Evolutionary conservation across 53 echinoderm and acorn worm genomes (phyloP).

Genomic region (Arbacia lixula): DNA sequence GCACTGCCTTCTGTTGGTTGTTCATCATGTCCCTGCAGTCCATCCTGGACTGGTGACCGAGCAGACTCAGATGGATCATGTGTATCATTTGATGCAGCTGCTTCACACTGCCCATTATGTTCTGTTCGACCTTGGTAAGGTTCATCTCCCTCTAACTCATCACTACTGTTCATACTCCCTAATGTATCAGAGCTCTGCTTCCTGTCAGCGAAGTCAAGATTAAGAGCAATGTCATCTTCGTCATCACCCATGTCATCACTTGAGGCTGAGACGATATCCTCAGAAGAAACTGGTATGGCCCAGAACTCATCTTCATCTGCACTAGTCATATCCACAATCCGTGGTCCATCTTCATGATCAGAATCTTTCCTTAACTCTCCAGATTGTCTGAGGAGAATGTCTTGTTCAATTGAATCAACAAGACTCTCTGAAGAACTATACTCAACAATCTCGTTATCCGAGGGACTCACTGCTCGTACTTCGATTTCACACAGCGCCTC

Average conservation of each 20-base stretch:
- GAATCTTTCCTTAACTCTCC: not conserved
- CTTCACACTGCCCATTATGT: slow-evolving; percentile 16
- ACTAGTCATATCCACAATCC: slow-evolving; percentile 40
- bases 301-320: slow-evolving; percentile 54
- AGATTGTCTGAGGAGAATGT: not conserved
- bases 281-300: slow-evolving; percentile 47
- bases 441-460: not conserved
- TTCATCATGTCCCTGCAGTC: too few species aligned
- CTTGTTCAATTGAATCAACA: slow-evolving; percentile 45
- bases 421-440: slow-evolving; percentile 36
- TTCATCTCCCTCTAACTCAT: slow-evolving; percentile 3
- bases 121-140: not conserved
- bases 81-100: not conserved
- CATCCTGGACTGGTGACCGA: too few species aligned
- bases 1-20: too few species aligned
- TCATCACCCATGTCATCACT: slow-evolving; percentile 23
- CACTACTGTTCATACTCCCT: slow-evolving; percentile 11
- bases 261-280: slow-evolving; percentile 39
- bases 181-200: slow-evolving; percentile 38
- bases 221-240: slow-evolving; percentile 21
- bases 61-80: slow-evolving; percentile 24
- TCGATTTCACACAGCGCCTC: not conserved
- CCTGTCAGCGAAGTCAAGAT: slow-evolving; percentile 19
- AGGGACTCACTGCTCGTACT: not conserved
- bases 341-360: slow-evolving; percentile 28